Evolutionary conservation across 1,140 invertebrate species (phyloP).

Genomic region (Hydropsyche tenuis): DNA sequence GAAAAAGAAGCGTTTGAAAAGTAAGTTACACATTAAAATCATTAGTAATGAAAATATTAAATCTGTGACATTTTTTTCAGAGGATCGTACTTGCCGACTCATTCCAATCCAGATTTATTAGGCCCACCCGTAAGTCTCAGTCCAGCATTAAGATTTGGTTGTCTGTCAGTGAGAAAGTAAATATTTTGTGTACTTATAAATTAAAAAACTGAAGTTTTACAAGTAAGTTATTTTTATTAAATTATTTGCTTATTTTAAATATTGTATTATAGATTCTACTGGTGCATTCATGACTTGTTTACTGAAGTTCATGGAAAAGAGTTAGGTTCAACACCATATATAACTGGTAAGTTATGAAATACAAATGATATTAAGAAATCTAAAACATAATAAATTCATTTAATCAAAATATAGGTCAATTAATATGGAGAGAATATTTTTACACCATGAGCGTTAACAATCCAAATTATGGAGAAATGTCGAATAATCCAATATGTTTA

Average conservation of each 20-base stretch:
- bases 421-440: slow-evolving; percentile 84
- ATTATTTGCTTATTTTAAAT: no score
- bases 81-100: slow-evolving; percentile 71
- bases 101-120: slow-evolving; percentile 71
- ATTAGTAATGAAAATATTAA: no score
- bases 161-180: slow-evolving; percentile 67
- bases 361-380: not conserved
- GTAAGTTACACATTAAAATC: slow-evolving; percentile 48
- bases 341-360: slow-evolving; percentile 53
- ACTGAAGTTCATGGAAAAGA: slow-evolving; percentile 62
- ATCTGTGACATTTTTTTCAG: slow-evolving; percentile 45
- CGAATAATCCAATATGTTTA: slow-evolving; percentile 75
- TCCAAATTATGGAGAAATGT: slow-evolving; percentile 71
- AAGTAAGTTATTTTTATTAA: not conserved
- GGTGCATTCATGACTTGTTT: slow-evolving; percentile 69
- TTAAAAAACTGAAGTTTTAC: not conserved
- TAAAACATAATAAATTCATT: no score
- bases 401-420: slow-evolving; percentile 61
- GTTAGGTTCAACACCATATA: slow-evolving; percentile 56
- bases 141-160: slow-evolving; percentile 71
- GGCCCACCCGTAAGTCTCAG: slow-evolving; percentile 73
- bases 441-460: slow-evolving; percentile 77
- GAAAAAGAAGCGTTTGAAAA: slow-evolving; percentile 67
- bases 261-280: slow-evolving; percentile 64
- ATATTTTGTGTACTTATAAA: slow-evolving; percentile 16